Conservation (phyloP, 2,797 vertebrate species). For the Tamandua tetradactyla region DNA sequence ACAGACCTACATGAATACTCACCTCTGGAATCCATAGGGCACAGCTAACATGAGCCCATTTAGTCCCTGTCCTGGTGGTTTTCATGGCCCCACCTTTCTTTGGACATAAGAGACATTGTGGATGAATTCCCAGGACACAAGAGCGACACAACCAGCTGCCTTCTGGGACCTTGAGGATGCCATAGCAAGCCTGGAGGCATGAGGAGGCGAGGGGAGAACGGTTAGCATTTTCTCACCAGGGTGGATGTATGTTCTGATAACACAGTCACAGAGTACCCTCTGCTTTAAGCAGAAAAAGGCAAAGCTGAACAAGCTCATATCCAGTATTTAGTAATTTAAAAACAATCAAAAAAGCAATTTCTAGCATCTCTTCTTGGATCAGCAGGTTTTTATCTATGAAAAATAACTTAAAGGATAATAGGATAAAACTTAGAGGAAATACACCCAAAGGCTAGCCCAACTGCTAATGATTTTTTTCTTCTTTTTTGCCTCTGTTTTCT, state of each 20-base stretch:
- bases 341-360: conserved; percentile 35
- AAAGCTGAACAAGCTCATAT: conserved; percentile 22
- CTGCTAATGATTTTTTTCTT: not conserved
- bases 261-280: conserved; percentile 17
- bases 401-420: conserved; percentile 42
- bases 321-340: conserved; percentile 54
- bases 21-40: conserved; percentile 99
- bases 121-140: conserved; percentile 94
- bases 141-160: conserved; percentile 98
- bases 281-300: conserved; percentile 46
- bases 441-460: not conserved
- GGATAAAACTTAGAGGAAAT: conserved; percentile 28
- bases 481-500: conserved; percentile 19
- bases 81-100: conserved; percentile 99
- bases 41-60: conserved; percentile 99
- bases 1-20: conserved; percentile 60
- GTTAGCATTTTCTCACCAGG: conserved; percentile 40
- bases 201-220: conserved; percentile 45
- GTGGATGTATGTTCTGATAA: not conserved
- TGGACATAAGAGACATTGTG: conserved; percentile 97
- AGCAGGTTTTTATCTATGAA: not conserved
- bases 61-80: conserved; percentile 94
- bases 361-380: conserved; percentile 23
- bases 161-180: conserved; percentile 97
- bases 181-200: conserved; percentile 94